A percentile compares a stretch with the other conserved stretches of the same genome.
Conservation (phyloP, 1,140 invertebrate species). For the Caerostris darwini region DNA sequence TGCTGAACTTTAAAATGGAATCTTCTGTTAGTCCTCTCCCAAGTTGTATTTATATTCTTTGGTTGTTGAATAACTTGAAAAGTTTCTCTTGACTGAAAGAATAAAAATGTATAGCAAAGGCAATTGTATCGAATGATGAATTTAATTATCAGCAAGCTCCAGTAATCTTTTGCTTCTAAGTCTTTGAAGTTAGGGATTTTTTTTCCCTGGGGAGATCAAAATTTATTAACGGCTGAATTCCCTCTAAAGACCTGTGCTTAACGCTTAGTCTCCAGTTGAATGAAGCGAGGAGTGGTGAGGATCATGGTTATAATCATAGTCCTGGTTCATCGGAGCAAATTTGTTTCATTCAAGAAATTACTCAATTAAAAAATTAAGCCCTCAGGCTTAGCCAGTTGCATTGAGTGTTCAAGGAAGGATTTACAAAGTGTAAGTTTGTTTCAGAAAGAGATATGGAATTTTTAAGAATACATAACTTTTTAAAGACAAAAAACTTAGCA, state of each 20-base stretch:
- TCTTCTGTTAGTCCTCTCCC: too few relatives aligned
- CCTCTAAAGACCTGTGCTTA: background rate
- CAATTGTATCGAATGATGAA: background rate
- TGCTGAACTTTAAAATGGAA: background rate
- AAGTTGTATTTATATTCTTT: background rate
- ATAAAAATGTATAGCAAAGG: background rate
- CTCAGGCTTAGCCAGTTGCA: background rate
- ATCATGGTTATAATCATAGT: background rate
- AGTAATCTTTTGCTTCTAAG: background rate
- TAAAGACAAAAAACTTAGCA: background rate
- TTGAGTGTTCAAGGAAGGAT: background rate
- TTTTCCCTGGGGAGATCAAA: background rate
- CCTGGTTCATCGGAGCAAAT: background rate
- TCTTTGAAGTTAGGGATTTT: background rate
- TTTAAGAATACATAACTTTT: background rate
- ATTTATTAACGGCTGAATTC: background rate
- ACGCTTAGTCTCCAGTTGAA: background rate
- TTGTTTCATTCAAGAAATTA: background rate
- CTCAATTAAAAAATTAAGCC: background rate
- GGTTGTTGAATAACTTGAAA: background rate
- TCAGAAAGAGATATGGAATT: background rate
- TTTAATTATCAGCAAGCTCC: background rate
- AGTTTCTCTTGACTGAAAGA: background rate
- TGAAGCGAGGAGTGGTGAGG: background rate
- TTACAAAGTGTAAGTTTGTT: background rate